These are phyloP conservation scores for Isichthys henryi DNA, from an alignment of 2,113 vertebrate genomes.

Conservation along the genomic window DNA sequence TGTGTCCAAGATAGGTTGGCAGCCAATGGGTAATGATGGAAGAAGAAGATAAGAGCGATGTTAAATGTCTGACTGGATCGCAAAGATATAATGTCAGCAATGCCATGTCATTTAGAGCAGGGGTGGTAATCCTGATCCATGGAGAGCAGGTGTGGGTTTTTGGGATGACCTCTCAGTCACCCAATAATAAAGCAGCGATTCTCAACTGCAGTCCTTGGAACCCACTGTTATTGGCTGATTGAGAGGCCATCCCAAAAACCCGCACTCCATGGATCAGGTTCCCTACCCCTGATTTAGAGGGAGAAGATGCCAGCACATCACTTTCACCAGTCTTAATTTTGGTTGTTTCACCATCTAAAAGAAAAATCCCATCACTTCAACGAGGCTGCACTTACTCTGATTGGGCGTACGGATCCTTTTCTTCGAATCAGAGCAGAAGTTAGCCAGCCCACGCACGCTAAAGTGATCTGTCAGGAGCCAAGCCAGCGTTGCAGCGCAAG, in stretches of 20 bases:
- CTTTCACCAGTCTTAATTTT: neutral
- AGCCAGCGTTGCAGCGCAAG: constrained; percentile 74
- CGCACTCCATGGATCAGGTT: neutral
- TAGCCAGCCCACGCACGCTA: constrained; percentile 99
- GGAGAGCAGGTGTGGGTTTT: neutral
- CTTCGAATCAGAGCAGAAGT: constrained; percentile 99
- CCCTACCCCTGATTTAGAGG: neutral
- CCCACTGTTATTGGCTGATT: neutral
- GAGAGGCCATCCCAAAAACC: no score
- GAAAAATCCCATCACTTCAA: neutral
- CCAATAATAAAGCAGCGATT: neutral
- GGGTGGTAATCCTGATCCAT: neutral
- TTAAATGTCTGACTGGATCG: neutral
- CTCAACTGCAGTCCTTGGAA: neutral
- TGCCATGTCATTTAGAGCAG: neutral
- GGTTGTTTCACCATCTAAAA: neutral
- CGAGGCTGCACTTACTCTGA: constrained; percentile 87
- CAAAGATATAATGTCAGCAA: neutral
- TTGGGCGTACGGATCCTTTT: constrained; percentile 99
- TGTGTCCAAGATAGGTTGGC: neutral
- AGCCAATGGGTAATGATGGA: neutral
- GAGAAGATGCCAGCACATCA: neutral
- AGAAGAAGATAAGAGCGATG: neutral
- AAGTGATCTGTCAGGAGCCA: constrained; percentile 92
- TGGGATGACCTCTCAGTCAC: neutral